Evolutionary conservation across 92 coral and sea anemone species (phyloP), one percentile per base, ranked within the genome.

Genomic region (Actinernus sp.): DNA sequence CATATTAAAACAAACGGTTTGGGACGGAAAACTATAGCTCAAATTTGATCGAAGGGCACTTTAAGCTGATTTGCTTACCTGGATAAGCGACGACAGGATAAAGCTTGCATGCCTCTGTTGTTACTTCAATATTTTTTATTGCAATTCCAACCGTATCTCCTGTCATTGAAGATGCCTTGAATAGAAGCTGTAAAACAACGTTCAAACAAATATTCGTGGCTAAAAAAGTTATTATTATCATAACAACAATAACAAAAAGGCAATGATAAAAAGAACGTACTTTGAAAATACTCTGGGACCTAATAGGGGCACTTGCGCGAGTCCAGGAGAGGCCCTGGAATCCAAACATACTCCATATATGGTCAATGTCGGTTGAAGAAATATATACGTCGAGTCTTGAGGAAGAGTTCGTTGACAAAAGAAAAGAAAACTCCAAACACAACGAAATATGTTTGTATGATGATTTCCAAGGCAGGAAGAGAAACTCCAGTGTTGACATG

Each of bases 401-500:
- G 79, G 75, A 28, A n/a, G n/a, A n/a, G n/a, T n/a, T n/a, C n/a
- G n/a, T n/a, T n/a, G n/a, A n/a, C n/a, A n/a, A n/a, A n/a, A 65
- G 34, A 68, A 78, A 85, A 9, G 61, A 54, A 47, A 85, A 85
- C 26, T 71, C 60, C 3, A 79, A 55, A 38, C 92, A 85, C 13
- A 81, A 57, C 0, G 40, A 49, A 8, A 66, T 65, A 11, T 32
- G 58, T 27, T 26, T 38, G 30, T 58, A 78, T 20, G 67, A 21
- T 19, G 54, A 25, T 11, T 59, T 68, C 85, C 85, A 78, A 3
- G 78, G 78, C 25, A 78, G 51, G 32, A 31, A 5, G 9, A 66
- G 61, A 20, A 67, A 63, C 39, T 65, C 61, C 24, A 76, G 68
- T 12, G 51, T 29, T 4, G 48, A 41, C 2, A 54, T 55, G 28